Conservation (phyloP, 2,888 invertebrate genomes). For the Anorthoa munda region DNA sequence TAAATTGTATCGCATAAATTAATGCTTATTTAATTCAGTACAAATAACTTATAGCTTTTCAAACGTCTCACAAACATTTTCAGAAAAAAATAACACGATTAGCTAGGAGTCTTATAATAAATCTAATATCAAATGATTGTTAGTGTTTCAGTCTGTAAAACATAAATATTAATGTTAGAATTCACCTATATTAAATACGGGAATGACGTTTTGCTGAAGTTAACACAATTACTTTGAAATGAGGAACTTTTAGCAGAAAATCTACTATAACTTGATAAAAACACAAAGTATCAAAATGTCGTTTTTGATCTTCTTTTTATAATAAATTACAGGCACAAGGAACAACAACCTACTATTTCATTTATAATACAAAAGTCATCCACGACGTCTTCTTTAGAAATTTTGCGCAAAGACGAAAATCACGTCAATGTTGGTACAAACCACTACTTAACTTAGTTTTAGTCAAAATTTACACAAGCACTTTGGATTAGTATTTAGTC, state of each 20-base stretch:
- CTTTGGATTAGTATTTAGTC: conserved; percentile 67
- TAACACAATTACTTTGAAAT: conserved; percentile 18
- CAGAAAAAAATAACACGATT: conserved; percentile 15
- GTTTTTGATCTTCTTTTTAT: conserved; percentile 18
- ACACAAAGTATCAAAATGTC: conserved; percentile 27
- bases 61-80: conserved; percentile 22
- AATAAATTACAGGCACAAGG: conserved; percentile 37
- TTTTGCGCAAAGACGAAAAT: conserved; percentile 54
- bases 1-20: conserved; percentile 32
- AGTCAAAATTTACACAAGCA: conserved; percentile 64
- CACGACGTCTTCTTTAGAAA: conserved; percentile 11
- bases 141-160: conserved; percentile 82
- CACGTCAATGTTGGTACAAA: conserved; percentile 9
- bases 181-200: conserved; percentile 46
- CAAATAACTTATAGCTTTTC: conserved; percentile 12
- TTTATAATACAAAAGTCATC: conserved; percentile 35
- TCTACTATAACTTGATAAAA: conserved; percentile 5
- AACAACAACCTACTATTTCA: conserved; percentile 20
- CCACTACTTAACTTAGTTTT: conserved; percentile 44
- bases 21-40: conserved; percentile 32
- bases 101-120: conserved; percentile 37
- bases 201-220: conserved; percentile 38
- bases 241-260: conserved; percentile 19
- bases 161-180: conserved; percentile 65
- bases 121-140: conserved; percentile 66